phyloP scores from a whole-genome alignment of 2,797 vertebrate species.

The Acanthurus leucopareius region DNA sequence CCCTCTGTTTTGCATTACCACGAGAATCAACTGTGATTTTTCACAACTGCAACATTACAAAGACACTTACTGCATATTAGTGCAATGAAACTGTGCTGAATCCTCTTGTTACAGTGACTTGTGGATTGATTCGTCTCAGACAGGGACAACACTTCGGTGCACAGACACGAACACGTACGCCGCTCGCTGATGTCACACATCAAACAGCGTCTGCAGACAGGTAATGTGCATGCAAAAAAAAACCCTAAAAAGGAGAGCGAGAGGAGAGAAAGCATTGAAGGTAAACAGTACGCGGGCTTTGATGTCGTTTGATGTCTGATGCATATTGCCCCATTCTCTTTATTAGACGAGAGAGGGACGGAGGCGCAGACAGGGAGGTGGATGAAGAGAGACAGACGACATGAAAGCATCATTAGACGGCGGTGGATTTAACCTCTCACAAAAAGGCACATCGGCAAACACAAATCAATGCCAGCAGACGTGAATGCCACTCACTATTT shows the following conservation, averaged over 20 bases:
- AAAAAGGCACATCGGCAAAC: conserved; percentile 66
- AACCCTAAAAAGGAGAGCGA: conserved; percentile 50
- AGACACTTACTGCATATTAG: neutral
- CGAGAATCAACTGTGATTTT: neutral
- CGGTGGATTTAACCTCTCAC: conserved; percentile 77
- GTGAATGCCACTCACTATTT: conserved; percentile 37
- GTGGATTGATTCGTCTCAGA: conserved; percentile 29
- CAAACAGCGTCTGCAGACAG: conserved; percentile 72
- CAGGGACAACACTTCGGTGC: conserved; percentile 35
- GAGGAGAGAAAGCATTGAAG: conserved; percentile 50
- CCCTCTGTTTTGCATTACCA: neutral
- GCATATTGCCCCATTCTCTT: conserved; percentile 65
- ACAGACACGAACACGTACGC: neutral
- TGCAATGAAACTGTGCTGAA: conserved; percentile 16
- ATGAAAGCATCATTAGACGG: conserved; percentile 79
- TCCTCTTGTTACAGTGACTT: conserved; percentile 20
- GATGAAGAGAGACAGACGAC: conserved; percentile 60
- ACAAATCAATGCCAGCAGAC: conserved; percentile 59
- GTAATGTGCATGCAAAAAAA: conserved; percentile 63
- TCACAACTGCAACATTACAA: neutral
- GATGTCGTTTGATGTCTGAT: conserved; percentile 81
- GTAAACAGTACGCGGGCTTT: conserved; percentile 71
- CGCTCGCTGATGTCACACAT: conserved; percentile 64
- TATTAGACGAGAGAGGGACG: conserved; percentile 57
- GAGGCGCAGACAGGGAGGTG: conserved; percentile 44